Conservation (phyloP, 1,140 invertebrate species). For the Littorina saxatilis region DNA sequence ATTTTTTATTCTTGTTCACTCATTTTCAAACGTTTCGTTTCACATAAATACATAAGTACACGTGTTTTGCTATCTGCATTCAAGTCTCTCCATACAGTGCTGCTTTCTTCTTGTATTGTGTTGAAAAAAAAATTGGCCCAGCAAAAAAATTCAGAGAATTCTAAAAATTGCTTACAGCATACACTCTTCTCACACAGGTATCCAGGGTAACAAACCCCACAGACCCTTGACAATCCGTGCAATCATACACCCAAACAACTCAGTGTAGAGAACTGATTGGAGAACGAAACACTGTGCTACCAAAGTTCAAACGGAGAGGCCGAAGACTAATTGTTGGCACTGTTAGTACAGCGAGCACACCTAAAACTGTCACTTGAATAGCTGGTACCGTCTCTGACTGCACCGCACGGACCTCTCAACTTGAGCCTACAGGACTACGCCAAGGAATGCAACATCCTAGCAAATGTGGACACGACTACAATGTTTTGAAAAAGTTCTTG, state of each 20-base stretch:
- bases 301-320: no score
- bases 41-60: not conserved
- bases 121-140: no score
- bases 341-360: no score
- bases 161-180: not conserved
- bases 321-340: no score
- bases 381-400: no score
- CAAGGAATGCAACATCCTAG: constrained; percentile 2
- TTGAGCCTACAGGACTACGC: not conserved
- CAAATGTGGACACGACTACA: not conserved
- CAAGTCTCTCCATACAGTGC: not conserved
- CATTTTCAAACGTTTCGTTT: no score
- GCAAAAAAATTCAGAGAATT: not conserved
- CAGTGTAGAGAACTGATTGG: no score
- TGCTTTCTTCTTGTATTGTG: no score
- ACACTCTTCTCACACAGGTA: not conserved
- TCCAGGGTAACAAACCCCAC: not conserved
- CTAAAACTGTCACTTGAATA: no score
- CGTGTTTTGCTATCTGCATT: not conserved
- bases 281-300: no score
- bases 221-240: not conserved
- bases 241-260: not conserved
- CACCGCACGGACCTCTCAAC: not conserved
- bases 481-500: not conserved
- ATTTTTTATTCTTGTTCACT: no score